Percentiles rank a stretch among this genome's conserved stretches.
Conservation (phyloP, 1,140 invertebrate species). For the Pseudomyrmex pallidus region DNA sequence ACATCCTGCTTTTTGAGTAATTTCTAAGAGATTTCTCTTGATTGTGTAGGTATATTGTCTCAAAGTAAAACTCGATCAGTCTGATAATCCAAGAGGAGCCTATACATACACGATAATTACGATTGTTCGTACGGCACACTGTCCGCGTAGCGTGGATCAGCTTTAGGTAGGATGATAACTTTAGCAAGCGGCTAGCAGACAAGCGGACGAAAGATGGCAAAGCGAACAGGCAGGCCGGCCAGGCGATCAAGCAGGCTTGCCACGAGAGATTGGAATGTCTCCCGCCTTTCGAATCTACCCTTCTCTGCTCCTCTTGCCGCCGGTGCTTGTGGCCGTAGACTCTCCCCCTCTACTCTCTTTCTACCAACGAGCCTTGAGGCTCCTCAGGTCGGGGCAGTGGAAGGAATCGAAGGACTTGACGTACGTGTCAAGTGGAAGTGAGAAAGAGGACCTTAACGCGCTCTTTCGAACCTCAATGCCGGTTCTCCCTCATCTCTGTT, state of each 20-base stretch:
- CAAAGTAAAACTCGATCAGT: constrained; percentile 30
- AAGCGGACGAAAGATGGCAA: constrained; percentile 67
- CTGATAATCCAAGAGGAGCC: constrained; percentile 19
- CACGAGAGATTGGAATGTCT: constrained; percentile 85
- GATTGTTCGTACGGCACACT: constrained; percentile 46
- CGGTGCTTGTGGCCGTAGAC: constrained; percentile 27
- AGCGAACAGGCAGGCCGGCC: constrained; percentile 44
- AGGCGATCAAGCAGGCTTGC: constrained; percentile 70
- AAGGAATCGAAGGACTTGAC: background rate
- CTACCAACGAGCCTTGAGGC: constrained; percentile 13
- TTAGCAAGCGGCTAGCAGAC: constrained; percentile 61
- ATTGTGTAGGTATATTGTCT: background rate
- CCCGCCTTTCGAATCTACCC: constrained; percentile 73
- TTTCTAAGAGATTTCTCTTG: background rate
- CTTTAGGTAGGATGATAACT: constrained; percentile 69
- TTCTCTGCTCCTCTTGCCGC: constrained; percentile 40
- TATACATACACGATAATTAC: constrained; percentile 41
- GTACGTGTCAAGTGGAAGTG: constrained; percentile 36
- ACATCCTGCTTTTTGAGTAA: background rate
- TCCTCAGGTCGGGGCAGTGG: background rate
- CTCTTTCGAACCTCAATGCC: constrained; percentile 75
- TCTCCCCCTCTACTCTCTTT: constrained; percentile 6
- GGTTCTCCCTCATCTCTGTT: constrained; percentile 57
- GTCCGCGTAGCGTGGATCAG: constrained; percentile 56
- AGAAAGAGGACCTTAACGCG: constrained; percentile 28